Percentiles rank a stretch among this genome's conserved stretches.
These are phyloP conservation scores for Nansenia antarctica DNA, from an alignment of 2,113 vertebrate genomes.

Conservation along the genomic window DNA sequence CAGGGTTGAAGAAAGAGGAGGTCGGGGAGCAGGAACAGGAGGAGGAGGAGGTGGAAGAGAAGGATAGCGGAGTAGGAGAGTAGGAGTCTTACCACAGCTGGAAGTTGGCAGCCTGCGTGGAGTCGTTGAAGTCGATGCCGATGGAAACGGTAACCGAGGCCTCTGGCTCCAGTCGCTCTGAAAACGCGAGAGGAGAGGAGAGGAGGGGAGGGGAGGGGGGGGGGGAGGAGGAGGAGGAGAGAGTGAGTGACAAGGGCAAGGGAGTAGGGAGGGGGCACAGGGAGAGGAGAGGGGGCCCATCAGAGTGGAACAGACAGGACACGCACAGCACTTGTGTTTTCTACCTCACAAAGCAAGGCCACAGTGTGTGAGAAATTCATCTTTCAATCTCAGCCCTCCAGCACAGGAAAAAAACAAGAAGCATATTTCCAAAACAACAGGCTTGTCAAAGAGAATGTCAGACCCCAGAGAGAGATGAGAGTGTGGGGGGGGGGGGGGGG, in stretches of 20 bases:
- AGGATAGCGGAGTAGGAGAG: neutral
- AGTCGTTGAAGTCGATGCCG: slow-evolving; percentile 97
- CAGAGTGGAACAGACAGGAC: slow-evolving; percentile 68
- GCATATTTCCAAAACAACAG: slow-evolving; percentile 62
- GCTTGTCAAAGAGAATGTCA: slow-evolving; percentile 57
- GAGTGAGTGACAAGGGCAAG: slow-evolving; percentile 65
- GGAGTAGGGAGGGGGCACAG: slow-evolving; percentile 20
- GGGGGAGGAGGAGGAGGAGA: slow-evolving; percentile 28
- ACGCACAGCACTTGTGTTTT: slow-evolving; percentile 65
- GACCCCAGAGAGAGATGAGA: slow-evolving; percentile 29
- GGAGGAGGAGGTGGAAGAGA: neutral
- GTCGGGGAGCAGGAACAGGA: neutral
- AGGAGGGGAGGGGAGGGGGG: neutral
- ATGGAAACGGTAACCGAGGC: slow-evolving; percentile 85
- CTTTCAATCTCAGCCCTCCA: slow-evolving; percentile 61
- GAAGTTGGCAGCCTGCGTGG: slow-evolving; percentile 92
- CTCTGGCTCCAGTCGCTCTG: slow-evolving; percentile 87
- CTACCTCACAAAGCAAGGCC: slow-evolving; percentile 71
- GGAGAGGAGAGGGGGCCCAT: slow-evolving; percentile 7
- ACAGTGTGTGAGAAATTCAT: slow-evolving; percentile 67
- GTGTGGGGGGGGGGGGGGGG: slow-evolving; percentile 2
- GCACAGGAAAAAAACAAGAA: slow-evolving; percentile 25
- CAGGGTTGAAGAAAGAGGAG: neutral
- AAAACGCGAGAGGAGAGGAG: slow-evolving; percentile 27
- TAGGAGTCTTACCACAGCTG: slow-evolving; percentile 87